Base-by-base conservation (phyloP, 2,888 invertebrate species). In the Conistra vaccinii region DNA sequence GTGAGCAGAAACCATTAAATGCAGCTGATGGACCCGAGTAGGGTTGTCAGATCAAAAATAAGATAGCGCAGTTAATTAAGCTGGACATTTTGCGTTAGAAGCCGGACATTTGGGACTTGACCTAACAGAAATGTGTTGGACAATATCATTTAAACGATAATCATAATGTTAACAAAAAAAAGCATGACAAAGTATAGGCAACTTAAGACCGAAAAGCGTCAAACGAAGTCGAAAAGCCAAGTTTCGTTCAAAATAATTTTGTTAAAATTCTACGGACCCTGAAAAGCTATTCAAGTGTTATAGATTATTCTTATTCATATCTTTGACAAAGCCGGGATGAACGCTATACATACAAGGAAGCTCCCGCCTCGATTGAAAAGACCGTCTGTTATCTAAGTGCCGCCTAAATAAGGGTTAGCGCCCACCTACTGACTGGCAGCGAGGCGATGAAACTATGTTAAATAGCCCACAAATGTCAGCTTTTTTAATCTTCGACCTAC, bases 241-340 rank as follows among this genome's bases (percentile, higher is more conserved):
- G 12, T 42, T 48, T 32, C 55, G 26, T 45, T 45, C 51, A 57
- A 57, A 69, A 39, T n/a, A 35, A 81, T 57, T 71, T 60, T 65
- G 35, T 61, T 81, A 57, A 66, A 81, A 69, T 69, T 72, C 61
- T 51, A 62, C 26, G 45, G 61, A 65, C 48, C 32, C 70, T 73
- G 74, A 84, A 84, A 69, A 80, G 80, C 63, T 80, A 84, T 80
- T 84, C 74, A 86, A 69, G 73, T 83, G 71, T 85, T 76, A 83
- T 72, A 86, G 83, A 85, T 83, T 78, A 82, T 73, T 85, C 79
- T 84, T 77, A 80, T 84, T 86, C 84, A 80, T 78, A 77, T 66
- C 73, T 75, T 84, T 76, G 73, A 80, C 77, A 85, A 78, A 84
- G 76, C 51, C 70, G 60, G 65, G 80, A 79, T 71, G 72, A 78